phyloP scores from a whole-genome alignment of 2,888 invertebrate species.

The Eumerus sabulonum region DNA sequence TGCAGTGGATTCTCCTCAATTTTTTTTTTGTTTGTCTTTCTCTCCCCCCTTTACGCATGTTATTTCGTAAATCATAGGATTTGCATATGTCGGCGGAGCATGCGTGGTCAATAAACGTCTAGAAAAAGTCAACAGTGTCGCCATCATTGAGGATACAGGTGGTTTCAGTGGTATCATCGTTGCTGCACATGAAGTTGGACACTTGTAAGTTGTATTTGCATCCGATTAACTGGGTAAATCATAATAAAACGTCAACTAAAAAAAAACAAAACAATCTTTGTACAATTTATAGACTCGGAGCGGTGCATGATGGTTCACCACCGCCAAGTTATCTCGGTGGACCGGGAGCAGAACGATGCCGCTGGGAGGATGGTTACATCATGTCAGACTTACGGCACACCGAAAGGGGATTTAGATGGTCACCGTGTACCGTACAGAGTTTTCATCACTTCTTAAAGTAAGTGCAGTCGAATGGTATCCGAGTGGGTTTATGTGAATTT shows the following conservation, averaged over 20 bases:
- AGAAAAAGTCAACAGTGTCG: conserved; percentile 97
- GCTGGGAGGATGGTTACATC: conserved; percentile 97
- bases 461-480: conserved; percentile 72
- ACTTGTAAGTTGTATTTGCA: conserved; percentile 88
- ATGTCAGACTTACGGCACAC: conserved; percentile 97
- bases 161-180: conserved; percentile 98
- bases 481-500: neutral
- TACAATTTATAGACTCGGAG: conserved; percentile 85
- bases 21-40: neutral
- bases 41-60: neutral
- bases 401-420: conserved; percentile 96
- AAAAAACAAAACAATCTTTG: conserved; percentile 29
- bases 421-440: conserved; percentile 93
- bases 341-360: conserved; percentile 95
- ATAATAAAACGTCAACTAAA: conserved; percentile 10
- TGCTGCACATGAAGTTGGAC: conserved; percentile 97
- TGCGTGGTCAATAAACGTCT: conserved; percentile 96
- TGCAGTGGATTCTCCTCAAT: neutral
- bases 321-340: conserved; percentile 96
- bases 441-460: conserved; percentile 97
- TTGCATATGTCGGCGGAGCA: conserved; percentile 97
- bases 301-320: conserved; percentile 97
- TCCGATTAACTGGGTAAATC: conserved; percentile 34
- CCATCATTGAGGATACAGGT: conserved; percentile 97
- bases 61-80: conserved; percentile 82